A percentile compares a stretch with the other conserved stretches of the same genome.
phyloP scores from a whole-genome alignment of 2,888 invertebrate genomes.

The Esperia sulphurella region DNA sequence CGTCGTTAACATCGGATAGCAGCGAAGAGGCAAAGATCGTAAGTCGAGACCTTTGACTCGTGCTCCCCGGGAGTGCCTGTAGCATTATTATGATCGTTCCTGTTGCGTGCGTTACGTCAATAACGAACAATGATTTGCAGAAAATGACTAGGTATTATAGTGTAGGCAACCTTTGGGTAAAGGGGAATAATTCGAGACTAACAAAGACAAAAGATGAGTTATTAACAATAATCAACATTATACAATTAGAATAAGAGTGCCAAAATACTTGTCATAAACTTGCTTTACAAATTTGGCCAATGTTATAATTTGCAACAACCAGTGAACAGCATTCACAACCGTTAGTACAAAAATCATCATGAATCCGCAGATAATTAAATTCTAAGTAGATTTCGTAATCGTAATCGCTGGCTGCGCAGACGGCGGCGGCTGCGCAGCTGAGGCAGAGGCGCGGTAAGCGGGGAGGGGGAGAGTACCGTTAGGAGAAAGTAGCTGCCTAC shows the following conservation, averaged over 20 bases:
- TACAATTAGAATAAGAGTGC: too few species aligned
- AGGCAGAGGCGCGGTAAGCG: constrained; percentile 18
- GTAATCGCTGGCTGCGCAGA: constrained; percentile 43
- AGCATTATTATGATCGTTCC: neutral
- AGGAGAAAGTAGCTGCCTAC: constrained; percentile 78
- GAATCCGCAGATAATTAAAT: constrained; percentile 58
- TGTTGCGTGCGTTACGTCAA: neutral
- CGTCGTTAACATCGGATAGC: neutral
- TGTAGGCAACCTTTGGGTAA: too few species aligned
- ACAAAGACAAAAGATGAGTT: too few species aligned
- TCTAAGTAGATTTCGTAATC: constrained; percentile 64
- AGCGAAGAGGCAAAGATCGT: constrained; percentile 41
- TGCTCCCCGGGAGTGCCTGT: constrained; percentile 40
- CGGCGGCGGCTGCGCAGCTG: constrained; percentile 23
- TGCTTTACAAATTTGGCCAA: neutral
- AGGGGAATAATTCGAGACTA: too few species aligned
- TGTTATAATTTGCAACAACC: neutral
- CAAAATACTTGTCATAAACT: too few species aligned
- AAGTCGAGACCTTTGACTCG: constrained; percentile 42
- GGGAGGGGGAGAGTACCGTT: constrained; percentile 61
- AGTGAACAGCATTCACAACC: neutral
- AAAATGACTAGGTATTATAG: too few species aligned
- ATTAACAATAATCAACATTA: too few species aligned
- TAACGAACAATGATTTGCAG: neutral
- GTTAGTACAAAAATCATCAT: constrained; percentile 27